A percentile compares a stretch with the other conserved stretches of the same genome.
Conservation (phyloP, 2,113 vertebrate species). For the Phaethon lepturus region DNA sequence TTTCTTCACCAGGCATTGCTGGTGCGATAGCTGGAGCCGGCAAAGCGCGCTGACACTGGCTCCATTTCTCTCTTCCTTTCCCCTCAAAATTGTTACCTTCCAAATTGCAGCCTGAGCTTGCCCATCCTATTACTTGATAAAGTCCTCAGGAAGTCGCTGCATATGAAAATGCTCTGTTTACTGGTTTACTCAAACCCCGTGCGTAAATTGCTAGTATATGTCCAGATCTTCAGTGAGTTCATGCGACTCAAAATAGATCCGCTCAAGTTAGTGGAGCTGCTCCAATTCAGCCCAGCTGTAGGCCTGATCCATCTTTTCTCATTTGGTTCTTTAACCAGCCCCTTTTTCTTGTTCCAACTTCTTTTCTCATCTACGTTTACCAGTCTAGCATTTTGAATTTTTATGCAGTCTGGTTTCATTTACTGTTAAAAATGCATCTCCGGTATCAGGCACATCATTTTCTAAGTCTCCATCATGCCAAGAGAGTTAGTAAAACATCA, state of each 20-base stretch:
- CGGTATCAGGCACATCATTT: conserved; percentile 12
- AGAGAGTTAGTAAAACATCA: conserved; percentile 56
- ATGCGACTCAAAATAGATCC: background rate
- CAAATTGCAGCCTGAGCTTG: background rate
- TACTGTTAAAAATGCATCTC: conserved; percentile 53
- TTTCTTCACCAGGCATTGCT: background rate
- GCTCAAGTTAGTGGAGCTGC: background rate
- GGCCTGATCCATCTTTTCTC: background rate
- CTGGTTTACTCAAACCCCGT: background rate
- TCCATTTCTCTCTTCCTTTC: background rate
- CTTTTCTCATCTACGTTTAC: conserved; percentile 21
- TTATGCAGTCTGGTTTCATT: conserved; percentile 41
- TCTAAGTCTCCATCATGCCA: conserved; percentile 35
- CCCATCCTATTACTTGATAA: background rate
- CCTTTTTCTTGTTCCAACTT: background rate
- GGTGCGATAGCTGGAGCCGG: background rate
- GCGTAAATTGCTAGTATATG: background rate
- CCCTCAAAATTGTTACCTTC: background rate
- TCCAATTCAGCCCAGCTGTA: background rate
- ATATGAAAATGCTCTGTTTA: background rate
- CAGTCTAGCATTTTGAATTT: conserved; percentile 29
- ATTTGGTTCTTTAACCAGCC: background rate
- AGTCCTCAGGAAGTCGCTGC: background rate
- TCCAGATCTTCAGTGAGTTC: background rate
- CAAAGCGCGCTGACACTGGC: background rate